Evolutionary conservation across 2,888 invertebrate genomes (phyloP).

Genomic region (Oeneis ivallda): DNA sequence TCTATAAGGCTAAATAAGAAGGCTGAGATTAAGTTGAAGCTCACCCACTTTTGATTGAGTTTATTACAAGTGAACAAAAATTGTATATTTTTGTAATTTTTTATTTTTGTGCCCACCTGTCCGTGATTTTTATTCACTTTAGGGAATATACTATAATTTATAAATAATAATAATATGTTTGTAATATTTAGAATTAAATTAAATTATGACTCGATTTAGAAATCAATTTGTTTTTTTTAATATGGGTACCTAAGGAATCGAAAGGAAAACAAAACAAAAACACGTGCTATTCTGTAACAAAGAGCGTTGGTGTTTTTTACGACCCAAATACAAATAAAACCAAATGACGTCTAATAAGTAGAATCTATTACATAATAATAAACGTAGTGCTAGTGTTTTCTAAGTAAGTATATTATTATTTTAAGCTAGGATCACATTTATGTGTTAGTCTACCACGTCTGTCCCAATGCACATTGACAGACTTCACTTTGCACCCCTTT

Average conservation of each 20-base stretch:
- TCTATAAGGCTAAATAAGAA: no score
- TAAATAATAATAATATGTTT: no score
- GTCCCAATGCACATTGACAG: no score
- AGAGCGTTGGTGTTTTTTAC: conserved; percentile 5
- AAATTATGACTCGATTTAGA: conserved; percentile 14
- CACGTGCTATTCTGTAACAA: background rate
- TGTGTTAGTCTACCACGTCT: no score
- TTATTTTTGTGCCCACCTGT: background rate
- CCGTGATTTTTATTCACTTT: background rate
- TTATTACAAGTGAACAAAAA: no score
- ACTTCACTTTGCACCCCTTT: no score
- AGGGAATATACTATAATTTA: no score
- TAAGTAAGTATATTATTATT: conserved; percentile 33
- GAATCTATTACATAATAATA: conserved; percentile 35
- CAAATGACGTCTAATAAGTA: conserved; percentile 22
- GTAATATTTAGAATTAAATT: background rate
- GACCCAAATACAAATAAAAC: conserved; percentile 12
- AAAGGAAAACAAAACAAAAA: background rate
- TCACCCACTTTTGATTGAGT: background rate
- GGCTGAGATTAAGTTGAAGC: background rate
- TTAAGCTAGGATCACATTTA: conserved; percentile 7
- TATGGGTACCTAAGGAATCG: background rate
- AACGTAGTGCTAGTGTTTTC: conserved; percentile 20
- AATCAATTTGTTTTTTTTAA: background rate
- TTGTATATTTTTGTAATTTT: no score